Evolutionary conservation across 35 echinoderm and acorn worm species (phyloP), one percentile per base, ranked within the genome.

Genomic region (Heliocidaris erythrogramma): DNA sequence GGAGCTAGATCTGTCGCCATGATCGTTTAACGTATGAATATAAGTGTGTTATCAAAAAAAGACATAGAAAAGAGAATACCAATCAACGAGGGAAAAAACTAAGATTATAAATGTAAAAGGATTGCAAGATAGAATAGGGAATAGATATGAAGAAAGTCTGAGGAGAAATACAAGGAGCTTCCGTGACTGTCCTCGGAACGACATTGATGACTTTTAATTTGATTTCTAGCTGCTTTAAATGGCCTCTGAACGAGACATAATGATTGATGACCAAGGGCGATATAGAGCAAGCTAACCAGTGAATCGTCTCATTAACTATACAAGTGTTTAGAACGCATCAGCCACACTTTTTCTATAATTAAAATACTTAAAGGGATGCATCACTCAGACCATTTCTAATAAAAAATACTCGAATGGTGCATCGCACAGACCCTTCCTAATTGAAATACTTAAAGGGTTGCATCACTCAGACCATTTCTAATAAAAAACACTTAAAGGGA

Each of bases 261-360:
- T 78, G 65, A 78, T 78, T 78, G n/a, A 78, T 78, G 65, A 78
- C 65, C 65, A 78, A 78, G 65, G 65, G 65, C 65, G 65, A 78
- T 21, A 27, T 21, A 78, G 65, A 78, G 65, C 65, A 78, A 78
- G 65, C 65, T 78, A 78, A 78, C 65, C 65, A n/a, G 65, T 78
- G 65, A 78, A 78, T 78, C 65, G 65, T 78, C 65, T 78, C 65
- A 78, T 78, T 78, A 78, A 78, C 65, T 78, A n/a, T 18, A 78
- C 65, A 78, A 78, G 65, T 27, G 65, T 78, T 78, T 78, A 24
- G 18, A 18, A 78, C 65, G 65, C 65, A 78, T 78, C 65, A 78
- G 4, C 65, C 27, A 78, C 65, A n/a, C 27, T n/a, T 7, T 0
- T 8, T 7, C 18, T 27, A n/a, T n/a, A 78, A 78, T 78, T 78